Percentiles rank a stretch among this genome's conserved stretches.
Conservation (phyloP, 1,140 invertebrate species). For the Rhyzopertha dominica region DNA sequence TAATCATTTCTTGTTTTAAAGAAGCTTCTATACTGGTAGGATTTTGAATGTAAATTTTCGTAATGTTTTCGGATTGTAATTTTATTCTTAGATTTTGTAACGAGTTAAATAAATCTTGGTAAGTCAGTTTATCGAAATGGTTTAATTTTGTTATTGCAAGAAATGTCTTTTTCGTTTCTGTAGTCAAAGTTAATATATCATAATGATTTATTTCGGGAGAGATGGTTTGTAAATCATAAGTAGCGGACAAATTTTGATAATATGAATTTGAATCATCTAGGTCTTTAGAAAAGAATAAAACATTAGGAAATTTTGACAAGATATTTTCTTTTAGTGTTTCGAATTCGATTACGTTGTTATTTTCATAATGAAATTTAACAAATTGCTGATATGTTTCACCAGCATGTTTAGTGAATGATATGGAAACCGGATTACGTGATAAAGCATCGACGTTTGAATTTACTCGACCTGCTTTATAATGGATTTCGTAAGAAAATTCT, state of each 20-base stretch:
- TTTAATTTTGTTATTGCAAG: constrained; percentile 27
- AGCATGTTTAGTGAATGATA: no score
- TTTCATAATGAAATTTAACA: constrained; percentile 34
- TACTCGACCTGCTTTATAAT: constrained; percentile 42
- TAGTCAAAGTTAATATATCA: constrained; percentile 17
- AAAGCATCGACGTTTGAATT: constrained; percentile 45
- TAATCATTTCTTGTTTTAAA: constrained; percentile 23
- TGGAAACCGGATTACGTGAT: constrained; percentile 30
- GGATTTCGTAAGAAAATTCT: constrained; percentile 48
- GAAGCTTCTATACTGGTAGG: constrained; percentile 13
- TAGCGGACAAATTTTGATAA: constrained; percentile 20
- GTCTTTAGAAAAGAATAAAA: constrained; percentile 33
- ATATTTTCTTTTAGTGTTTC: constrained; percentile 26
- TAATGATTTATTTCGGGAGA: constrained; percentile 16
- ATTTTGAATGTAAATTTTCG: constrained; percentile 16
- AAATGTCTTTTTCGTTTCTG: constrained; percentile 23
- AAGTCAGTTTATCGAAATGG: constrained; percentile 31
- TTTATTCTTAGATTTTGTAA: no score
- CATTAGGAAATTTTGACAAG: constrained; percentile 25
- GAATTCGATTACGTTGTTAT: constrained; percentile 21
- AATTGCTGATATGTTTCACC: constrained; percentile 30
- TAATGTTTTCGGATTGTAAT: constrained; percentile 7
- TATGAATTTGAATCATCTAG: constrained; percentile 30
- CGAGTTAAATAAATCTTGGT: constrained; percentile 35
- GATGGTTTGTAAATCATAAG: constrained; percentile 19